These are phyloP conservation scores for Subacronicta megacephala DNA, from an alignment of 2,888 invertebrate genomes.

Conservation along the genomic window DNA sequence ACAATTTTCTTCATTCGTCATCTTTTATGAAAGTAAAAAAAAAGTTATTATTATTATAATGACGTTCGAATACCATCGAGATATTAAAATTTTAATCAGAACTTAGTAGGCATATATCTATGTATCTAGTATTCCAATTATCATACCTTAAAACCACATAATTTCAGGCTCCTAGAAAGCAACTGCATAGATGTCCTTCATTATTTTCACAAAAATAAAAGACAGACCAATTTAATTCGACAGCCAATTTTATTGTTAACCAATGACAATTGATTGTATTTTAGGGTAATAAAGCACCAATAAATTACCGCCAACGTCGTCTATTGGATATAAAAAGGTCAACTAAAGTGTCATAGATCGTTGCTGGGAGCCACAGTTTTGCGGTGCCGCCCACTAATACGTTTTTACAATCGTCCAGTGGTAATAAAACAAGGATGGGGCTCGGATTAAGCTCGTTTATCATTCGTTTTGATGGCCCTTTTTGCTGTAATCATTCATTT, in stretches of 20 bases:
- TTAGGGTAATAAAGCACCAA: conserved; percentile 71
- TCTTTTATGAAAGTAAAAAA: too few relatives aligned
- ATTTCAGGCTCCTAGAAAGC: too few relatives aligned
- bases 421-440: conserved; percentile 88
- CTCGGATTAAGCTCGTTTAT: conserved; percentile 89
- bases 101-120: too few relatives aligned
- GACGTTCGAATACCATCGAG: too few relatives aligned
- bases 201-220: conserved; percentile 13
- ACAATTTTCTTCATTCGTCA: too few relatives aligned
- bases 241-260: conserved; percentile 45
- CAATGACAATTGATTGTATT: conserved; percentile 63
- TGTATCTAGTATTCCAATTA: too few relatives aligned
- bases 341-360: conserved; percentile 82
- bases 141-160: too few relatives aligned
- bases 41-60: too few relatives aligned
- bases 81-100: too few relatives aligned
- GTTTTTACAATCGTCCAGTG: conserved; percentile 88
- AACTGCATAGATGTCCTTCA: background rate
- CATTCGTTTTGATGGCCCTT: conserved; percentile 89
- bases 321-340: conserved; percentile 80
- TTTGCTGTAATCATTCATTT: conserved; percentile 90
- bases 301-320: conserved; percentile 78
- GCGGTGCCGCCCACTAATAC: conserved; percentile 81
- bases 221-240: conserved; percentile 31
- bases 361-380: conserved; percentile 57